phyloP scores from a whole-genome alignment of 2,888 invertebrate species.

The Epicampocera succincta region DNA sequence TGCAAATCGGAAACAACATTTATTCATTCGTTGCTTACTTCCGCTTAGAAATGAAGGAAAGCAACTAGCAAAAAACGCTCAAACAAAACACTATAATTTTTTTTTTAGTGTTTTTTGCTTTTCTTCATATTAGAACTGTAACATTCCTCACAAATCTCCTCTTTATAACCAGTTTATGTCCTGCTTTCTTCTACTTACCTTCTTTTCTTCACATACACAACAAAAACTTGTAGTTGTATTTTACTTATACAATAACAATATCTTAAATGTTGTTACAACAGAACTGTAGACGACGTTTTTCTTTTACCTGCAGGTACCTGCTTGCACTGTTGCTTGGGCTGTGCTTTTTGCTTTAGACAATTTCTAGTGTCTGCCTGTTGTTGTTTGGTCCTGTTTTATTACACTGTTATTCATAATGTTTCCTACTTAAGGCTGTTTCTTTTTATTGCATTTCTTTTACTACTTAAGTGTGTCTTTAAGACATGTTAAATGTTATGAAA shows the following conservation, averaged over 20 bases:
- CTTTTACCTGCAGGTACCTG: conserved; percentile 9
- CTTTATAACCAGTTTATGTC: conserved; percentile 50
- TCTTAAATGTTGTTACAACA: conserved; percentile 30
- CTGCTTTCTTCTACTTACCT: conserved; percentile 12
- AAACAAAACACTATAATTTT: conserved; percentile 39
- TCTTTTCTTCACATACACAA: conserved; percentile 17
- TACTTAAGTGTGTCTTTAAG: conserved; percentile 69
- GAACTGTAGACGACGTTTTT: conserved; percentile 6
- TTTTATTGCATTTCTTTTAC: conserved; percentile 33
- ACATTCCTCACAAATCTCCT: conserved; percentile 47
- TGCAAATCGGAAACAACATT: conserved; percentile 72
- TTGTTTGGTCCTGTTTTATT: conserved; percentile 66
- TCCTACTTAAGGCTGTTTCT: conserved; percentile 51
- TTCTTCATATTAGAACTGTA: background rate
- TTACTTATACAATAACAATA: conserved; percentile 45
- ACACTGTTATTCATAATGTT: conserved; percentile 68
- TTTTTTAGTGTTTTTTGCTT: conserved; percentile 13
- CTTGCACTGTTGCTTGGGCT: conserved; percentile 2
- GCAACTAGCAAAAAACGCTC: background rate
- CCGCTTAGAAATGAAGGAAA: conserved; percentile 59
- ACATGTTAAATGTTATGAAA: conserved; percentile 80
- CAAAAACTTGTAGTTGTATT: conserved; percentile 41
- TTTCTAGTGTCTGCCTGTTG: conserved; percentile 47
- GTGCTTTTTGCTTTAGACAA: conserved; percentile 1
- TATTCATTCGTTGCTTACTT: conserved; percentile 72